phyloP scores from a whole-genome alignment of 35 echinoderm and acorn worm species.

The Ophiothrix spiculata region DNA sequence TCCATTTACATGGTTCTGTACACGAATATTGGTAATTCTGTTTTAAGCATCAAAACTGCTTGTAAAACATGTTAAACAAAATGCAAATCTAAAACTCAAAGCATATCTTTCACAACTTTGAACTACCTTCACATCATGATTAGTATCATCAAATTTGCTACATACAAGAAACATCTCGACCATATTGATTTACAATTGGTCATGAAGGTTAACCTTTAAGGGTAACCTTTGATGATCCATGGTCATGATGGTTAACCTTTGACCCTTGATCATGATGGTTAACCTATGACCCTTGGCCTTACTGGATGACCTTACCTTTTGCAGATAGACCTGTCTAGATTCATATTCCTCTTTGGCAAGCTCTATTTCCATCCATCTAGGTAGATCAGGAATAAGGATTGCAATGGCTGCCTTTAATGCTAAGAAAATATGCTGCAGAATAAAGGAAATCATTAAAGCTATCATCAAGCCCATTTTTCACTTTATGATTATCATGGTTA shows the following conservation, averaged over 20 bases:
- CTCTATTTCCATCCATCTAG: slow-evolving; percentile 93
- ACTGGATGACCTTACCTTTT: slow-evolving; percentile 63
- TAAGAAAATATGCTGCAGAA: slow-evolving; percentile 92
- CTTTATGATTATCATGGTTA: too few species aligned
- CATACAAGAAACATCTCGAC: background rate
- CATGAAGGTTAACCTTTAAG: too few species aligned
- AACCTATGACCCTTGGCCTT: background rate
- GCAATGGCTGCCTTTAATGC: slow-evolving; percentile 89
- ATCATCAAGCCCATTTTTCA: too few species aligned
- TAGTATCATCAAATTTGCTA: too few species aligned
- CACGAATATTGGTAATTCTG: too few species aligned
- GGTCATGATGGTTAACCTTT: background rate
- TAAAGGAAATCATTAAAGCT: too few species aligned
- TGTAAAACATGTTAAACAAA: too few species aligned
- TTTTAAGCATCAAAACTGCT: too few species aligned
- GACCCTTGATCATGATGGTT: background rate
- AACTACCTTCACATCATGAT: too few species aligned
- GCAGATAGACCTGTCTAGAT: slow-evolving; percentile 76
- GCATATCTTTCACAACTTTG: too few species aligned
- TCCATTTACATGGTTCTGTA: too few species aligned
- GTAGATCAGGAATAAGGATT: slow-evolving; percentile 93
- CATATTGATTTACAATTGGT: background rate
- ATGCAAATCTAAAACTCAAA: too few species aligned
- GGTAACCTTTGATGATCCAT: background rate
- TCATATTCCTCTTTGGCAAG: slow-evolving; percentile 86